Percentiles rank a stretch among this genome's conserved stretches.
Evolutionary conservation across 2,113 vertebrate species (phyloP).

Genomic region (Echinops telfairi): DNA sequence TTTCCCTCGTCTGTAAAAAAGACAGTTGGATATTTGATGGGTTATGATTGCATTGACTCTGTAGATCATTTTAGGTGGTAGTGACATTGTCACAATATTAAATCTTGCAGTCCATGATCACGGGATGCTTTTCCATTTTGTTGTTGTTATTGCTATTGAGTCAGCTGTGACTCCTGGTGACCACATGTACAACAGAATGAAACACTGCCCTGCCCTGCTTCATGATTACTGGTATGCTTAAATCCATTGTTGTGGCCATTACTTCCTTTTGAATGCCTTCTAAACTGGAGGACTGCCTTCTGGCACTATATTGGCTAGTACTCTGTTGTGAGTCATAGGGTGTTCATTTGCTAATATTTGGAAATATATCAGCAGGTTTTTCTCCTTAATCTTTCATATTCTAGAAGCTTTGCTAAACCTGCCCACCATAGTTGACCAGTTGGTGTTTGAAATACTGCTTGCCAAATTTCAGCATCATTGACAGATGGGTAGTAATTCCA

Average conservation of each 20-base stretch:
- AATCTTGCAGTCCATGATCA: too few species aligned
- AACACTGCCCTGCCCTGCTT: not conserved
- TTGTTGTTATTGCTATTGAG: not conserved
- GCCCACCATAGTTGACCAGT: not conserved
- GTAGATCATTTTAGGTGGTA: not conserved
- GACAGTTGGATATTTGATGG: not conserved
- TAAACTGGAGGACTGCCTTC: not conserved
- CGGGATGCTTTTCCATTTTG: too few species aligned
- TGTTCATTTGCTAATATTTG: not conserved
- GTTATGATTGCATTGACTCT: not conserved
- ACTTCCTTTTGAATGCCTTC: not conserved
- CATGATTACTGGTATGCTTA: not conserved
- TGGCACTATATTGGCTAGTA: not conserved
- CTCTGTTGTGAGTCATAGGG: not conserved
- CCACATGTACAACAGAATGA: not conserved
- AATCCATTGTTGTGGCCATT: not conserved
- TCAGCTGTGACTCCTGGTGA: not conserved
- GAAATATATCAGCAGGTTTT: not conserved
- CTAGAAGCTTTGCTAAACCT: not conserved
- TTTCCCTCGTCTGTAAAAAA: not conserved
- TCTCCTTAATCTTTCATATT: not conserved
- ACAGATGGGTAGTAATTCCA: not conserved
- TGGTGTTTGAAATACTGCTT: not conserved
- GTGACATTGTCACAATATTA: not conserved
- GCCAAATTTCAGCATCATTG: not conserved